Evolutionary conservation across 2,113 vertebrate genomes (phyloP).

Genomic region (Pogonocichla stellata): DNA sequence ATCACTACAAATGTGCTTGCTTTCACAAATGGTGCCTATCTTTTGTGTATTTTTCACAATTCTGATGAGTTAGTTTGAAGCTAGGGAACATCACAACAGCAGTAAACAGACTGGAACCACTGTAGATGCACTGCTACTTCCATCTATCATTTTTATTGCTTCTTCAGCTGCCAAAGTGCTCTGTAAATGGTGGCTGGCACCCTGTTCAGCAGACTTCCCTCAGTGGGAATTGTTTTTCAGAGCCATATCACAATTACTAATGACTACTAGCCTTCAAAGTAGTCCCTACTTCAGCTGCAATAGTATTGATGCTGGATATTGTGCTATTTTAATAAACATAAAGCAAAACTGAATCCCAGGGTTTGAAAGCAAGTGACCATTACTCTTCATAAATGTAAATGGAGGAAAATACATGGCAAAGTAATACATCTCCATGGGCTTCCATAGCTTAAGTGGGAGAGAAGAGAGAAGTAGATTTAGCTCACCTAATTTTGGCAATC

Average conservation of each 20-base stretch:
- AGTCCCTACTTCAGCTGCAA: neutral
- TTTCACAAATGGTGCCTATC: neutral
- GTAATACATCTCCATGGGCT: neutral
- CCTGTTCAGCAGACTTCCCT: constrained; percentile 27
- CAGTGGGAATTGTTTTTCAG: constrained; percentile 10
- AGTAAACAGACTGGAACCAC: constrained; percentile 51
- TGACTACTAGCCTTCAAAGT: neutral
- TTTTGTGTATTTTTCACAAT: constrained; percentile 21
- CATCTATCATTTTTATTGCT: constrained; percentile 53
- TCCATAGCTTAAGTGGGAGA: rapidly evolving
- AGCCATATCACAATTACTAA: constrained; percentile 6
- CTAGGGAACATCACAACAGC: neutral
- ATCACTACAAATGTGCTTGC: neutral
- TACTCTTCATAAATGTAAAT: constrained; percentile 5
- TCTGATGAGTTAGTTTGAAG: constrained; percentile 33
- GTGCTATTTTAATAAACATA: neutral
- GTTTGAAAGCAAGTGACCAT: neutral
- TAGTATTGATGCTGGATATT: neutral
- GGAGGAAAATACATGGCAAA: neutral
- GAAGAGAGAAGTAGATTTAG: neutral
- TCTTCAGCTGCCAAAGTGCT: constrained; percentile 52
- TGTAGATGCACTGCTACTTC: constrained; percentile 30
- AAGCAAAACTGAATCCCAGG: neutral
- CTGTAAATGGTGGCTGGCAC: constrained; percentile 49
- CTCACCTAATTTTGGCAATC: neutral